Evolutionary conservation across 1,140 invertebrate genomes (phyloP), one percentile per base, ranked within the genome.

Genomic region (Scaptodrosophila lebanonensis): DNA sequence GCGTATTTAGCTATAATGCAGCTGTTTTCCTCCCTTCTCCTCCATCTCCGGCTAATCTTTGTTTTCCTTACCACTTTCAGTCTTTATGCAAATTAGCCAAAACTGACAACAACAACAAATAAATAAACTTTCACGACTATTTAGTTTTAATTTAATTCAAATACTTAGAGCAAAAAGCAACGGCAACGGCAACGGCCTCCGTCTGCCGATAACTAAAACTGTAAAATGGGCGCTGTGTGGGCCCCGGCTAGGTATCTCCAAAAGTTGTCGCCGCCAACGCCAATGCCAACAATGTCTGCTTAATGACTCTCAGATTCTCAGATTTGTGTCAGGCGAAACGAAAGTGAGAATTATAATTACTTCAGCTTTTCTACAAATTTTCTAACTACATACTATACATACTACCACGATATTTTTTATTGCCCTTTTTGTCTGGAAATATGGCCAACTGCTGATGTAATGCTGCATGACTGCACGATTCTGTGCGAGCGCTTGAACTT

Each of bases 81-180:
- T 67, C 59, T 53, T 44, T 82, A 79, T 79, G 73, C 73, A 73
- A 79, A 79, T 79, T 56, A 67, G 62, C 11, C 45, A 42, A 69
- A 48, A 54, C 45, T 59, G 33, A 57, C 50, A 50, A 48, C 30
- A 30, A 62, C 17, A 35, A 9, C 4, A 48, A 38, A 58, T 40
- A 64, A 77, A 71, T 79, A 79, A 79, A 79, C 73, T 79, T 79
- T 79, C 73, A 70, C 70, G 54, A 43, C 65, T 73, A 76, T 73
- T 71, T 65, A 71, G 61, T 52, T 65, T 53, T 68, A 79, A 77
- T 77, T 77, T 69, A 79, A 79, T 79, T 79, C 73, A 68, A 79
- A 66, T 73, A 66, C 44, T 60, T 58, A 73, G 47, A 57, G 45
- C 47, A 72, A 77, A 68, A 49, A 63, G 25, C 63, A 71, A 70